Conservation (phyloP, 2,888 invertebrate genomes). For the Pandemis heparana region DNA sequence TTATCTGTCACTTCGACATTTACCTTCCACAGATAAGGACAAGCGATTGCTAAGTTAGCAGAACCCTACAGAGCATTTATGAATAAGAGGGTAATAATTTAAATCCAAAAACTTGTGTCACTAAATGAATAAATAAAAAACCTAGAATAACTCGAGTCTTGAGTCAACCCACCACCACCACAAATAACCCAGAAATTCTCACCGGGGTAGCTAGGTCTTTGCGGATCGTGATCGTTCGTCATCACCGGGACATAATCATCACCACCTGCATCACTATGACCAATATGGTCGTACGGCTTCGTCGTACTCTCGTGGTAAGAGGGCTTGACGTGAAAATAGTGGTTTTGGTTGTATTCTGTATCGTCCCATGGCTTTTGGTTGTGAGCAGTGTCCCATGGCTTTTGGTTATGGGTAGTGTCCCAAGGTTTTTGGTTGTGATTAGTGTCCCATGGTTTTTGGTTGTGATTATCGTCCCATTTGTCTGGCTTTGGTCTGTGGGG, state of each 20-base stretch:
- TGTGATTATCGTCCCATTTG: slow-evolving; percentile 54
- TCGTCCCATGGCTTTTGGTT: slow-evolving; percentile 63
- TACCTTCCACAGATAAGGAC: too few species aligned
- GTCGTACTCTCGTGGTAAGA: slow-evolving; percentile 79
- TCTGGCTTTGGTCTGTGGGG: slow-evolving; percentile 54
- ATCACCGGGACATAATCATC: slow-evolving; percentile 81
- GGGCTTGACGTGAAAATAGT: slow-evolving; percentile 80
- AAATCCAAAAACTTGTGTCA: too few species aligned
- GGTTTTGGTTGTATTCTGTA: slow-evolving; percentile 61
- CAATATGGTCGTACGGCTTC: slow-evolving; percentile 56
- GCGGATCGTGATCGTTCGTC: slow-evolving; percentile 67
- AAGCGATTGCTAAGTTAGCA: too few species aligned
- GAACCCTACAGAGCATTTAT: too few species aligned
- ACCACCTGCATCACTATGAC: slow-evolving; percentile 61
- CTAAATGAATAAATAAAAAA: too few species aligned
- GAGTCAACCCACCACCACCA: slow-evolving; percentile 42
- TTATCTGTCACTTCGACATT: too few species aligned
- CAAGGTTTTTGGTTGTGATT: slow-evolving; percentile 60
- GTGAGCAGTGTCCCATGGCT: slow-evolving; percentile 60
- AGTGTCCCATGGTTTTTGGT: too few species aligned
- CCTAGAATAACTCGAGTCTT: not conserved
- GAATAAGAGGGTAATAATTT: too few species aligned
- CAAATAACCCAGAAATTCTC: slow-evolving; percentile 58
- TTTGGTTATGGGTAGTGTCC: slow-evolving; percentile 57
- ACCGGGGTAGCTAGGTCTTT: slow-evolving; percentile 78